Base-by-base conservation (phyloP, 2,797 vertebrate species). In the Poeciliopsis gracilis region DNA sequence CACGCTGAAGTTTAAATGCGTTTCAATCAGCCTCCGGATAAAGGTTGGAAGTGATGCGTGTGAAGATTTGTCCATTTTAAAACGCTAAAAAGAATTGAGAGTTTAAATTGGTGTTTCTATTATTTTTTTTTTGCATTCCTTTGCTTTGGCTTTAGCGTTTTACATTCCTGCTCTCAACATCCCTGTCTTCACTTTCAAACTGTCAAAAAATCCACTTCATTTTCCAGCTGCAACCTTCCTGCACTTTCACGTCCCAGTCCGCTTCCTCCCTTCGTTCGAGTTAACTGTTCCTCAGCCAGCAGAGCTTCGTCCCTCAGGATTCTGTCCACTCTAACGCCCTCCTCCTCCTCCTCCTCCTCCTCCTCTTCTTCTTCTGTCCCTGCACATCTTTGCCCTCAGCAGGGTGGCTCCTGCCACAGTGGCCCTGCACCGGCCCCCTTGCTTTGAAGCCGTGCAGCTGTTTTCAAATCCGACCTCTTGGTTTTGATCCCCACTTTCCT, bases 381-480 rank as follows among this genome's bases (percentile, higher is more conserved):
- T 82, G 88, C 91, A 90, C 92, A 92, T 94, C 92, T 93, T 93
- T 91, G 77, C 90, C 33, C 94, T 75, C 93, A 87, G 91, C 93
- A 76, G 93, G 95, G 91, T 82, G 85, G 73, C 87, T 87, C 80
- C 82, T 90, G 91, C 89, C 89, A 81, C 82, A 77, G 84, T 84
- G 72, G 89, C 88, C 87, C 86, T 78, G 71, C 79, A 81, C 89
- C 46, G 77, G 80, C 82, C 78, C 72, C 81, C 41, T 70, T 80
- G 86, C 87, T 91, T 91, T 91, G 90, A 92, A 89, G 83, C 82
- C 0, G 76, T 88, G 95, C 95, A 96, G 95, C 95, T 96, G 95
- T 94, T 96, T 94, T 89, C 93, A 95, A 95, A 95, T 95, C 91
- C 93, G 88, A 84, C 81, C 93, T 70, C 93, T 93, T 93, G 92